Evolutionary conservation across 1,140 invertebrate species (phyloP).

Genomic region (Diachasmimorpha longicaudata): DNA sequence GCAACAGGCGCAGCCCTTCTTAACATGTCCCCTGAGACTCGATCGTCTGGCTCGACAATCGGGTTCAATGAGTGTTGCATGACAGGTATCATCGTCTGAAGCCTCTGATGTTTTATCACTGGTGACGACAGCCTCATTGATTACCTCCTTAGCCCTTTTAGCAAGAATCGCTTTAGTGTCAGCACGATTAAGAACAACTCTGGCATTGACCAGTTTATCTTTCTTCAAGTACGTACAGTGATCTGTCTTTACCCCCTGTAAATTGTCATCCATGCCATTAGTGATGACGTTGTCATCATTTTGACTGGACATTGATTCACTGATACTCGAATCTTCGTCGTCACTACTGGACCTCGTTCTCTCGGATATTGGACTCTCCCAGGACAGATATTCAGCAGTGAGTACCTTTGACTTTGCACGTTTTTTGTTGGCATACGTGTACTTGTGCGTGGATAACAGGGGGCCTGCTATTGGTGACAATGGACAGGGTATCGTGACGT

Average conservation of each 20-base stretch:
- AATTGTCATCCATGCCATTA: constrained; percentile 50
- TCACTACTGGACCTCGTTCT: constrained; percentile 42
- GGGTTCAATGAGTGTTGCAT: constrained; percentile 41
- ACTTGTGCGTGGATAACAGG: constrained; percentile 56
- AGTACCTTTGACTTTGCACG: constrained; percentile 42
- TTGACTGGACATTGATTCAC: constrained; percentile 49
- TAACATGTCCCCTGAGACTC: constrained; percentile 62
- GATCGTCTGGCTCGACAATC: constrained; percentile 59
- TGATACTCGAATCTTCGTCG: constrained; percentile 53
- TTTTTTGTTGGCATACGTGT: constrained; percentile 59
- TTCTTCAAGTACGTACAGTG: constrained; percentile 46
- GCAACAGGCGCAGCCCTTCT: constrained; percentile 64
- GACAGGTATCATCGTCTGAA: constrained; percentile 51
- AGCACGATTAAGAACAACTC: constrained; percentile 49
- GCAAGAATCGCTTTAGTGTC: constrained; percentile 39
- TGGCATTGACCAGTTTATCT: constrained; percentile 50
- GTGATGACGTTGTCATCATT: constrained; percentile 47
- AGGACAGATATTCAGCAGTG: constrained; percentile 46
- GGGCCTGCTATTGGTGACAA: constrained; percentile 57
- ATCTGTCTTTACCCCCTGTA: constrained; percentile 31
- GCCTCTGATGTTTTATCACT: constrained; percentile 52
- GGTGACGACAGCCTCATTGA: constrained; percentile 37
- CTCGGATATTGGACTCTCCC: constrained; percentile 40
- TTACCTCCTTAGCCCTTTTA: constrained; percentile 37
- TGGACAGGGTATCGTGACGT: constrained; percentile 56